Evolutionary conservation across 2,797 vertebrate species (phyloP).

Genomic region (Cuculus canorus): DNA sequence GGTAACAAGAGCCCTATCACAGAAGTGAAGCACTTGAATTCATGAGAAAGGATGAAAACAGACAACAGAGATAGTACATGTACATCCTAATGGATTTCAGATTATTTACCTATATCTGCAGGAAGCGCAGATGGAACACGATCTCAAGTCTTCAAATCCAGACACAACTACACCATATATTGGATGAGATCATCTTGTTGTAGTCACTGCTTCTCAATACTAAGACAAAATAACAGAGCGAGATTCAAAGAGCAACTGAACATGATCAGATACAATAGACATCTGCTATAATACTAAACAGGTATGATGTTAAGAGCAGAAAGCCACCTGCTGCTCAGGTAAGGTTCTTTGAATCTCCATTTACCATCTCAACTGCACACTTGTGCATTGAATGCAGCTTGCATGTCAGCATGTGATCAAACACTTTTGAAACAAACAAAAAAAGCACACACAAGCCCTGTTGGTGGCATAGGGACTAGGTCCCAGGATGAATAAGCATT

Average conservation of each 20-base stretch:
- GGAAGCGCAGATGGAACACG: not conserved
- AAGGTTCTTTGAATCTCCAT: not conserved
- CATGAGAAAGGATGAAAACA: not conserved
- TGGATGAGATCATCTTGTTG: slow-evolving; percentile 1
- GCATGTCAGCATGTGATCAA: not conserved
- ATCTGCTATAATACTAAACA: not conserved
- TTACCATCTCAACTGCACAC: not conserved
- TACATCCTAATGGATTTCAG: not conserved
- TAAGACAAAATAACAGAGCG: not conserved
- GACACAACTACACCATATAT: not conserved
- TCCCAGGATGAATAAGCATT: not conserved
- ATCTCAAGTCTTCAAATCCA: not conserved
- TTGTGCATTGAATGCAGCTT: not conserved
- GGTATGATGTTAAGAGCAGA: not conserved
- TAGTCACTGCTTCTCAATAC: not conserved
- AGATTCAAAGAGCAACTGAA: not conserved
- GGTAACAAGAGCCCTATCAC: not conserved
- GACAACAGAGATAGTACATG: not conserved
- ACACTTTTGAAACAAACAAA: not conserved
- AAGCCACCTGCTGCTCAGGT: not conserved
- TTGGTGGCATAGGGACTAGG: not conserved
- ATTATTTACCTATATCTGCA: not conserved
- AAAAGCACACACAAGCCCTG: not conserved
- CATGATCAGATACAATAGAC: not conserved
- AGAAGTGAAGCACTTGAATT: not conserved